Percentiles rank a stretch among this genome's conserved stretches.
Conservation (phyloP, 2,888 invertebrate species). For the Panzeria rudis region DNA sequence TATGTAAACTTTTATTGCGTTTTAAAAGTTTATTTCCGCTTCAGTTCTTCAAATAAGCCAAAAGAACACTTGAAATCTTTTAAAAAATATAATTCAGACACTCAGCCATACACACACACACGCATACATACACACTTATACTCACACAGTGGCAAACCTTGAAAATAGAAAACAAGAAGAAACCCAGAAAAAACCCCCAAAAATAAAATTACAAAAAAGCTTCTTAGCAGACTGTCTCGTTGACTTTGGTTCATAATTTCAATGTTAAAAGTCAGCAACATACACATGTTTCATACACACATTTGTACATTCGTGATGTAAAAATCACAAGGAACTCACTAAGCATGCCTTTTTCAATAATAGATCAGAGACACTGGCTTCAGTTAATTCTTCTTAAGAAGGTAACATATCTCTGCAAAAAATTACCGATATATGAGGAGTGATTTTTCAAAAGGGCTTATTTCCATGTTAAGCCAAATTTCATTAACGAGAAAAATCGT, state of each 20-base stretch:
- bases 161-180: constrained; percentile 26
- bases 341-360: neutral
- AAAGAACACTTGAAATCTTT: constrained; percentile 68
- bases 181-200: neutral
- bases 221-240: constrained; percentile 63
- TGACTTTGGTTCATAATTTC: constrained; percentile 71
- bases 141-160: neutral
- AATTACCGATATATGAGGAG: too few relatives aligned
- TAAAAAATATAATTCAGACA: constrained; percentile 50
- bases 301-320: neutral
- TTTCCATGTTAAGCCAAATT: too few relatives aligned
- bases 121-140: neutral
- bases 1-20: constrained; percentile 71
- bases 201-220: constrained; percentile 33
- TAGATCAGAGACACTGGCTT: too few relatives aligned
- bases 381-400: too few relatives aligned
- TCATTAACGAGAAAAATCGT: too few relatives aligned
- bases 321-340: neutral
- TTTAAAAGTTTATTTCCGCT: constrained; percentile 73
- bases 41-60: constrained; percentile 72
- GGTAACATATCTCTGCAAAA: too few relatives aligned
- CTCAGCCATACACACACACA: neutral
- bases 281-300: neutral
- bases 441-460: too few relatives aligned
- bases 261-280: constrained; percentile 65